These are phyloP conservation scores for Dasypogon diadema DNA, from an alignment of 2,888 invertebrate species.

Conservation along the genomic window DNA sequence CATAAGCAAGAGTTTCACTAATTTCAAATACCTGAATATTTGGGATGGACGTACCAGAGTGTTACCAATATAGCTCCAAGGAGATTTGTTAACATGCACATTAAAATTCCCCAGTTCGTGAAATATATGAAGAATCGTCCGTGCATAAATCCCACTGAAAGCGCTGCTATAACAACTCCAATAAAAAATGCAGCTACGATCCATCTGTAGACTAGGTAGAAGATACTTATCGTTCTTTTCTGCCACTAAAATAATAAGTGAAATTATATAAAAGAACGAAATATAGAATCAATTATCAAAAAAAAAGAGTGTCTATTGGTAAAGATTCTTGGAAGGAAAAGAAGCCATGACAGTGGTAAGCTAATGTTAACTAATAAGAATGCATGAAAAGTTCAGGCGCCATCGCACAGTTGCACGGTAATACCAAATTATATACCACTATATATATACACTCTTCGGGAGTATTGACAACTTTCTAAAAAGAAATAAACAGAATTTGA, in stretches of 20 bases:
- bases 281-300: not conserved
- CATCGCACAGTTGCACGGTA: too few relatives aligned
- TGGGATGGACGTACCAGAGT: slow-evolving; percentile 64
- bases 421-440: too few relatives aligned
- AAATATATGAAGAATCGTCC: slow-evolving; percentile 67
- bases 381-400: too few relatives aligned
- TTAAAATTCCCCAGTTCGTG: slow-evolving; percentile 67
- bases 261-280: not conserved
- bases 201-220: slow-evolving; percentile 66
- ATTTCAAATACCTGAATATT: slow-evolving; percentile 55
- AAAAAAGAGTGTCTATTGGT: too few relatives aligned
- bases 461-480: too few relatives aligned
- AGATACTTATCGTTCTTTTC: slow-evolving; percentile 61
- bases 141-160: slow-evolving; percentile 60
- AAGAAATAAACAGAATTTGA: too few relatives aligned
- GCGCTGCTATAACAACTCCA: slow-evolving; percentile 61
- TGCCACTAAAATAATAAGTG: slow-evolving; percentile 65
- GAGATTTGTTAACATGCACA: slow-evolving; percentile 63
- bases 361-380: too few relatives aligned
- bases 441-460: too few relatives aligned
- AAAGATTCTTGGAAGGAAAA: too few relatives aligned
- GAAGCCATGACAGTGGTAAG: too few relatives aligned
- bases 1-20: not conserved
- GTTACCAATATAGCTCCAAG: slow-evolving; percentile 64
- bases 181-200: slow-evolving; percentile 63